Evolutionary conservation across 2,113 vertebrate genomes (phyloP), one percentile per base, ranked within the genome.

Genomic region (Vanacampus margaritifer): DNA sequence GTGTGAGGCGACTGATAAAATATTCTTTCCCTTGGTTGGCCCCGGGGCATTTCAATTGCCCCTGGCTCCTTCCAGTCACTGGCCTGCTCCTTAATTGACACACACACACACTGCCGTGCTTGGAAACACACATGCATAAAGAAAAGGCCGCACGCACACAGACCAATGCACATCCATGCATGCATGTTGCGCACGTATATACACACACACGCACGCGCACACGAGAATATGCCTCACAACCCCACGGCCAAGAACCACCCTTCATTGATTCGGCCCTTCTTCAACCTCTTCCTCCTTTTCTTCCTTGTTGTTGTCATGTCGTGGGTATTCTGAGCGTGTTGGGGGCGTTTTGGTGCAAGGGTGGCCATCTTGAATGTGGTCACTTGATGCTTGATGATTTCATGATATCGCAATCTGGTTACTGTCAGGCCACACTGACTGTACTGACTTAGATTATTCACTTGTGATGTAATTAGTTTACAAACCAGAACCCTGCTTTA

Each of bases 61-160:
- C 91, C 93, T 95, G 93, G 94, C 94, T 95, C 85, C 85, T 94
- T 94, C 91, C 93, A 94, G 93, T 94, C 94, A 92, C 93, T 94
- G 94, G 94, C 93, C 95, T 95, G 70, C 95, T 94, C 93, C 90
- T 95, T 98, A 98, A 98, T 98, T 98, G 94, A 94, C 94, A 94
- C 93, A 91, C 87, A 86, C 93, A 91, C 92, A 91, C 90, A 88
- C 69, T 64, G 67, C 71, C 71, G 61, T 71, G 67, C 94, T 92
- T 76, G 75, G 51, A 88, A 76, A 84, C 75, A 67, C 77, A 84
- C 83, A 88, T 75, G 74, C 80, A 85, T 74, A 79, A 76, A 82
- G 78, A 86, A 70, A 57, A 84, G 60, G 63, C 71, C 59, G 60
- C 39, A 71, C 71, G 82, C 48, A 64, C 69, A 83, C 79, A 86